These are phyloP conservation scores for Lampris incognitus DNA, from an alignment of 2,113 vertebrate species.

Conservation along the genomic window DNA sequence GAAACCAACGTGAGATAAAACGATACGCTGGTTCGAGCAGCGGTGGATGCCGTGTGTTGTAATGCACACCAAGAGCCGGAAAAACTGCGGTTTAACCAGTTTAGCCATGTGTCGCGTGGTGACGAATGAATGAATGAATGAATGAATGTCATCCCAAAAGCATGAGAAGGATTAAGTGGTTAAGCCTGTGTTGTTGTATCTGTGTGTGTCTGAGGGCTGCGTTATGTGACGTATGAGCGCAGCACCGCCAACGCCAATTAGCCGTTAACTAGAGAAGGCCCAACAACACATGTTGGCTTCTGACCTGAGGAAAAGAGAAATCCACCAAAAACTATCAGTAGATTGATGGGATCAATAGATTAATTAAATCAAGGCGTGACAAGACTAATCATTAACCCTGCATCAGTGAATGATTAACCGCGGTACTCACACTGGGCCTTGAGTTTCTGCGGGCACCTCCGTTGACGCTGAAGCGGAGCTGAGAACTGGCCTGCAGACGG, in stretches of 20 bases:
- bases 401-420: neutral
- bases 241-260: no score
- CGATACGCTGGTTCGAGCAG: constrained; percentile 44
- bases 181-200: constrained; percentile 47
- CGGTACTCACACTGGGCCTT: constrained; percentile 42
- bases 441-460: constrained; percentile 32
- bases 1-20: constrained; percentile 59
- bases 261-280: no score
- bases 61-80: constrained; percentile 37
- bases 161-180: constrained; percentile 39
- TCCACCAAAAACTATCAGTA: neutral
- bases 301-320: no score
- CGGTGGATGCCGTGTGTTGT: constrained; percentile 36
- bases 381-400: neutral
- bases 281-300: no score
- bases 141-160: constrained; percentile 55
- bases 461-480: constrained; percentile 63
- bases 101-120: constrained; percentile 13
- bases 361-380: neutral
- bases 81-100: constrained; percentile 74
- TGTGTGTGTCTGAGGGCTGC: constrained; percentile 20
- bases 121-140: constrained; percentile 48
- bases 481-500: constrained; percentile 60
- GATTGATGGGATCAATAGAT: neutral
- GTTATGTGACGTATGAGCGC: constrained; percentile 41